These are phyloP conservation scores for Nezara viridula DNA, from an alignment of 2,888 invertebrate genomes.

Conservation along the genomic window DNA sequence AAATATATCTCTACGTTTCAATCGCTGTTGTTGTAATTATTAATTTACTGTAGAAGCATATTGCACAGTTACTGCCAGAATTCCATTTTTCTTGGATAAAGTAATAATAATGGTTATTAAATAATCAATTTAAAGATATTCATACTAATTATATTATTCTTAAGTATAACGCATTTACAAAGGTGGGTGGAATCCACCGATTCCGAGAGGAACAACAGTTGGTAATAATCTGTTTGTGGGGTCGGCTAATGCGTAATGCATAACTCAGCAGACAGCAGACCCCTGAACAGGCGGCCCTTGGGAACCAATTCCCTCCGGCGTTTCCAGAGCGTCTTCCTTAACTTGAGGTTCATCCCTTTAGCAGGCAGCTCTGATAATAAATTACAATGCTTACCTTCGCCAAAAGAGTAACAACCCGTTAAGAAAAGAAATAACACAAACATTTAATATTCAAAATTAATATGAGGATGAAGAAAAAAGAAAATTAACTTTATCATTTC, in stretches of 20 bases:
- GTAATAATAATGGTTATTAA: not conserved
- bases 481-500: too few species aligned
- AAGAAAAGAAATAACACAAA: too few species aligned
- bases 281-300: not conserved
- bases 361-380: not conserved
- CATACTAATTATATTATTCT: not conserved
- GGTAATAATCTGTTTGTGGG: not conserved
- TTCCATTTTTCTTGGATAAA: too few species aligned
- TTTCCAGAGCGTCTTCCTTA: not conserved
- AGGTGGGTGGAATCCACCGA: not conserved
- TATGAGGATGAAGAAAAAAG: too few species aligned
- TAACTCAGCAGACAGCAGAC: not conserved
- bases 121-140: not conserved
- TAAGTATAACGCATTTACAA: not conserved
- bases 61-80: too few species aligned
- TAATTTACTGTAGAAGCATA: too few species aligned
- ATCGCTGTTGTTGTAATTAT: too few species aligned
- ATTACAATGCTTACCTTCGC: not conserved
- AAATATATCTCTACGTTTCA: too few species aligned
- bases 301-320: not conserved
- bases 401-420: not conserved
- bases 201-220: constrained; percentile 3
- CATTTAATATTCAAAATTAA: too few species aligned
- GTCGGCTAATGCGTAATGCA: constrained; percentile 1
- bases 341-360: not conserved